Evolutionary conservation across 30 jellyfish, hydroid and myxozoan genomes (phyloP).

Genomic region (Haliclystus octoradiatus): DNA sequence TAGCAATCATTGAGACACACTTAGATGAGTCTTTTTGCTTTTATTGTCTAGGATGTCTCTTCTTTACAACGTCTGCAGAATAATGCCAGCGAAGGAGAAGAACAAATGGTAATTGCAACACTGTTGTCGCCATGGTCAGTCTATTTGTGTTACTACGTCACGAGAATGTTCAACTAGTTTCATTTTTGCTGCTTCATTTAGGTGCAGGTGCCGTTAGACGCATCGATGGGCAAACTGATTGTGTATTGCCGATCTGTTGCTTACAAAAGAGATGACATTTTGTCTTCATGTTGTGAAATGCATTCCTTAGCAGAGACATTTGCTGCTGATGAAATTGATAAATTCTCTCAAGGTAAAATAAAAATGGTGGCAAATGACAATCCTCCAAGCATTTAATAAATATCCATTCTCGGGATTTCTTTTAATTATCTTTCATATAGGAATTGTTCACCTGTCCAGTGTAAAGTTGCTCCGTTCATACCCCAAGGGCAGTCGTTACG

Average conservation of each 20-base stretch:
- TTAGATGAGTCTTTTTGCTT: no score
- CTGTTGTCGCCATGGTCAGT: not conserved
- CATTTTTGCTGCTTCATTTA: no score
- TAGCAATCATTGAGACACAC: no score
- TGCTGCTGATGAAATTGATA: conserved; percentile 23
- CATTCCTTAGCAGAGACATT: conserved; percentile 58
- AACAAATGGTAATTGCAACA: no score
- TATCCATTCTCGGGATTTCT: not conserved
- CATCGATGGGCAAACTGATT: conserved; percentile 57
- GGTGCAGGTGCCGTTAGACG: conserved; percentile 76
- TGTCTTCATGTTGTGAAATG: conserved; percentile 68
- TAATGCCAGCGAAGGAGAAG: no score
- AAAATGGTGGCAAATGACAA: no score
- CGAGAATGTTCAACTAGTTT: no score
- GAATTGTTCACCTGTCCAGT: conserved; percentile 46
- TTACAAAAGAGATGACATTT: conserved; percentile 43
- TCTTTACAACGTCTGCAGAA: no score
- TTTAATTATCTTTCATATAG: conserved; percentile 11
- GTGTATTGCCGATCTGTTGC: conserved; percentile 78
- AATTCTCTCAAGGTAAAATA: conserved; percentile 63
- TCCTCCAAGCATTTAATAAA: no score
- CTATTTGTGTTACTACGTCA: not conserved
- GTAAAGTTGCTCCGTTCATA: conserved; percentile 60
- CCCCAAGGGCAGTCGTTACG: conserved; percentile 79
- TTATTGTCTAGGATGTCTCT: no score